Evolutionary conservation across 2,888 invertebrate species (phyloP).

Genomic region (Catocala sponsa): DNA sequence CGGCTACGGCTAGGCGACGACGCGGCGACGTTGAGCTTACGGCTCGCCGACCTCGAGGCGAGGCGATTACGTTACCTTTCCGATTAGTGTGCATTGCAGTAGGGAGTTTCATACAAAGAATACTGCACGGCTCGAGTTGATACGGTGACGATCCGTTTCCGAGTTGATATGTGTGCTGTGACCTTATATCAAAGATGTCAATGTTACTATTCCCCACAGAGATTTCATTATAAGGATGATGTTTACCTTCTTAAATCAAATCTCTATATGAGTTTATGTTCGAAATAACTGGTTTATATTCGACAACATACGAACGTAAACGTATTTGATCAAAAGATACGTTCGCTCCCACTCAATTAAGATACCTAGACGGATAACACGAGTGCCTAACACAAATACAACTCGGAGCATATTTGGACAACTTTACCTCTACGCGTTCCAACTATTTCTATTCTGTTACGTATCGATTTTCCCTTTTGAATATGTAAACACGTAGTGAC

Average conservation of each 20-base stretch:
- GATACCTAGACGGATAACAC: neutral
- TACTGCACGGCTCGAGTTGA: no score
- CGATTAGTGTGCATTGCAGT: no score
- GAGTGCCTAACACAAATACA: neutral
- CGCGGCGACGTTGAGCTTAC: no score
- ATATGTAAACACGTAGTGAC: conserved; percentile 39
- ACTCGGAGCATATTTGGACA: conserved; percentile 7
- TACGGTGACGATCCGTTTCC: no score
- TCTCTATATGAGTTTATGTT: neutral
- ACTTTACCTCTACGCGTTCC: conserved; percentile 15
- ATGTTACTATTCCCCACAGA: no score
- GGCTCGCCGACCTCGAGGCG: no score
- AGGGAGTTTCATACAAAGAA: no score
- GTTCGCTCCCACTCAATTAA: neutral
- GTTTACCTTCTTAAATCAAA: neutral
- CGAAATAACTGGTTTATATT: conserved; percentile 3
- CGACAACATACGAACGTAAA: neutral
- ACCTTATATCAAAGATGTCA: no score
- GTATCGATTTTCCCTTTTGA: conserved; percentile 45
- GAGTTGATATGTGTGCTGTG: no score
- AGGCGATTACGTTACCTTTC: no score
- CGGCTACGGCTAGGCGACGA: no score
- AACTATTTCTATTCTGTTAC: conserved; percentile 11
- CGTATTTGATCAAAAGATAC: neutral
- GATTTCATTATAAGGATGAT: neutral